These are phyloP conservation scores for Hypotaenidia philippensis DNA, from an alignment of 2,797 vertebrate genomes.

Conservation along the genomic window DNA sequence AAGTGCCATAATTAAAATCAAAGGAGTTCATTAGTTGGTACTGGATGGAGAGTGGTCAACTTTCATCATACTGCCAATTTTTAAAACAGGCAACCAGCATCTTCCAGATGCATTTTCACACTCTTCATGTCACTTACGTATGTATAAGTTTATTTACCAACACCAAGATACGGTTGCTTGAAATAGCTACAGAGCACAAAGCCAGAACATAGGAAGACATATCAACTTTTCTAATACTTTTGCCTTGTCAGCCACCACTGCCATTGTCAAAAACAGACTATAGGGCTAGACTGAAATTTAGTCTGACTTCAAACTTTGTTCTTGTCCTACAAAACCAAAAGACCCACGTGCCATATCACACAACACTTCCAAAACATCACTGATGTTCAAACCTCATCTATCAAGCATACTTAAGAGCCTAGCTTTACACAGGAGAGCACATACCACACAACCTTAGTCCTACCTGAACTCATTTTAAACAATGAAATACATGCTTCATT, in stretches of 20 bases:
- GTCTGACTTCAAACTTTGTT: not conserved
- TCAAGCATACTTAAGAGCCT: not conserved
- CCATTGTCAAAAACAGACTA: not conserved
- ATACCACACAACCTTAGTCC: not conserved
- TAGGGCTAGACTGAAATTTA: accelerated
- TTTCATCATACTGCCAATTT: not conserved
- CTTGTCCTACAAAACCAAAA: not conserved
- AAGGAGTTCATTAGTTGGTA: not conserved
- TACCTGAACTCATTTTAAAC: not conserved
- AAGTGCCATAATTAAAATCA: not conserved
- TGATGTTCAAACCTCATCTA: not conserved
- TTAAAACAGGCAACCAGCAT: not conserved
- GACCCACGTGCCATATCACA: not conserved
- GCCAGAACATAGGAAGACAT: not conserved
- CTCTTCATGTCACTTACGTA: not conserved
- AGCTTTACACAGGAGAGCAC: not conserved
- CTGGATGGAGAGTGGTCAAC: not conserved
- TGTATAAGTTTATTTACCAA: not conserved
- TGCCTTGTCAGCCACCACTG: not conserved
- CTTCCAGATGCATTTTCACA: not conserved
- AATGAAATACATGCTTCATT: not conserved
- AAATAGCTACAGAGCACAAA: not conserved
- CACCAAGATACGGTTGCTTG: not conserved
- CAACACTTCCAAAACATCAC: not conserved
- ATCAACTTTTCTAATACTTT: not conserved